Conservation (phyloP, 1,140 invertebrate genomes). For the Bombus superbus region DNA sequence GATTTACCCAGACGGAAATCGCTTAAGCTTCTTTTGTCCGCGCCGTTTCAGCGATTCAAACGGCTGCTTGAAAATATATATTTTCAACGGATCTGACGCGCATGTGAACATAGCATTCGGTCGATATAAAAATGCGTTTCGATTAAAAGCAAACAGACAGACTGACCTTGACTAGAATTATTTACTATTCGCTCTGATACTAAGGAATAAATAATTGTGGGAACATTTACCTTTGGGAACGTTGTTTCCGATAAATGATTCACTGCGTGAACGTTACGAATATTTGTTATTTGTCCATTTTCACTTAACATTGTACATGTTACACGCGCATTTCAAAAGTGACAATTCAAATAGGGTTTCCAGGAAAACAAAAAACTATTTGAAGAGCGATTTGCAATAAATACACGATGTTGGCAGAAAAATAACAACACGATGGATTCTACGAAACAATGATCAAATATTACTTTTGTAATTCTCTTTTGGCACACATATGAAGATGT, state of each 20-base stretch:
- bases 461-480: not conserved
- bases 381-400: no score
- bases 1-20: slow-evolving; percentile 28
- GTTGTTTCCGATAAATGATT: not conserved
- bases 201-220: not conserved
- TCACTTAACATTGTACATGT: not conserved
- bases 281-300: not conserved
- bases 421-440: no score
- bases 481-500: not conserved
- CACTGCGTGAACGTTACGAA: not conserved
- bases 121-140: not conserved
- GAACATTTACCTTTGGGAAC: not conserved
- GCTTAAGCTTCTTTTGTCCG: not conserved
- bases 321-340: no score
- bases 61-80: not conserved
- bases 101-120: not conserved
- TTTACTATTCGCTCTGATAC: not conserved
- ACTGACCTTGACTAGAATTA: no score
- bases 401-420: no score
- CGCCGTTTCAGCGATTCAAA: no score
- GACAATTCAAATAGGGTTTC: no score
- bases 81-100: not conserved
- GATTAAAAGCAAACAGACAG: not conserved
- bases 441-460: not conserved
- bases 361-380: no score